A percentile compares a stretch with the other conserved stretches of the same genome.
Conservation (phyloP, 2,888 invertebrate genomes). For the Standfussiana lucernea region DNA sequence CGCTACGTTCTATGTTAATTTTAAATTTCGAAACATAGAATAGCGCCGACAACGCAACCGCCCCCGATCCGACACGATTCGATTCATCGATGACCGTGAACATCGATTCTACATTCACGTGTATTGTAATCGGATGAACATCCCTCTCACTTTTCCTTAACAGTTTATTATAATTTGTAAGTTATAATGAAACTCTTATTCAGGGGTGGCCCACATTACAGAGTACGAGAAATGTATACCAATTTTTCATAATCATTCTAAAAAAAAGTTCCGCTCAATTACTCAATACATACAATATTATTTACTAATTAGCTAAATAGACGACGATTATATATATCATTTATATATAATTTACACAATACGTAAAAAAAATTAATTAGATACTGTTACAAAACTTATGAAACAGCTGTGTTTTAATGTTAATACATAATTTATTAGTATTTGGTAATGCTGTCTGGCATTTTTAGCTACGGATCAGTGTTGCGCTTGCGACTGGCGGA, state of each 20-base stretch:
- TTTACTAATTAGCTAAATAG: slow-evolving; percentile 2
- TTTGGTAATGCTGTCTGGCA: slow-evolving; percentile 57
- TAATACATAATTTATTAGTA: slow-evolving; percentile 48
- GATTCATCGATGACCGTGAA: slow-evolving; percentile 72
- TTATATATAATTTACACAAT: slow-evolving; percentile 37
- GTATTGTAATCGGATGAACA: slow-evolving; percentile 66
- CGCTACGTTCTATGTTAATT: slow-evolving; percentile 42
- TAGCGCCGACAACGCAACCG: slow-evolving; percentile 63
- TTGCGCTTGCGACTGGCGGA: slow-evolving; percentile 16
- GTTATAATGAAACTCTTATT: neutral
- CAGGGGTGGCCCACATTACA: neutral
- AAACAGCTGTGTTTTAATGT: slow-evolving; percentile 46
- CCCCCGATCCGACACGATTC: slow-evolving; percentile 68
- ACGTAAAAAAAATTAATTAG: slow-evolving; percentile 15
- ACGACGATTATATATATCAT: too few relatives aligned
- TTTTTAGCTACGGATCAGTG: slow-evolving; percentile 37
- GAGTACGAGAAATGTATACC: neutral
- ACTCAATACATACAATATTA: neutral
- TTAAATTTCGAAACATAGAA: slow-evolving; percentile 62
- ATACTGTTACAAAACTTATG: slow-evolving; percentile 39
- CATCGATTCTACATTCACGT: slow-evolving; percentile 76
- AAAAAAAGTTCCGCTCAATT: neutral
- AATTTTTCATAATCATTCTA: neutral
- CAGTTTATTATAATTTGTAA: slow-evolving; percentile 36
- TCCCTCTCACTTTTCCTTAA: slow-evolving; percentile 75